Conservation (phyloP, 2,888 invertebrate genomes). For the Sipha maydis region DNA sequence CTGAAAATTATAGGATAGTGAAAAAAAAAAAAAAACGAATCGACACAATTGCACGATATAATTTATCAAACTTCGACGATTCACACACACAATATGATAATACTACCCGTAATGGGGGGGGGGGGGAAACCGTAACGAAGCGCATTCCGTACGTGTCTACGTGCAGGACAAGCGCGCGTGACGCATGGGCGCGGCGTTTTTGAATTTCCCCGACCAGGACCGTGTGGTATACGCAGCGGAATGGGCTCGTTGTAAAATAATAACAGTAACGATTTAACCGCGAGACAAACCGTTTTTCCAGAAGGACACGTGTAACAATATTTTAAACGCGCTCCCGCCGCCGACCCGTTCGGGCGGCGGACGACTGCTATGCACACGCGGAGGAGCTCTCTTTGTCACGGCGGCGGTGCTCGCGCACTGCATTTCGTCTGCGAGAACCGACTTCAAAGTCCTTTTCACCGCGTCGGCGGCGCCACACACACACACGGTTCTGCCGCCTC, state of each 20-base stretch:
- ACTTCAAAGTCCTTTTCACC: slow-evolving; percentile 49
- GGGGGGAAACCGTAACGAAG: too few relatives aligned
- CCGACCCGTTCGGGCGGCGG: slow-evolving; percentile 6
- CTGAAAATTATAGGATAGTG: too few relatives aligned
- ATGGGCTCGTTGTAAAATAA: neutral
- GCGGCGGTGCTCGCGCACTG: neutral
- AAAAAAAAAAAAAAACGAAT: too few relatives aligned
- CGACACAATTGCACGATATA: too few relatives aligned
- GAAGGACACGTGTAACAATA: neutral
- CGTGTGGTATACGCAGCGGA: neutral
- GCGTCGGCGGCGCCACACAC: slow-evolving; percentile 47
- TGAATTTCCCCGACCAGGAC: neutral
- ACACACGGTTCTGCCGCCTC: slow-evolving; percentile 52
- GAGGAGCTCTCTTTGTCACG: neutral
- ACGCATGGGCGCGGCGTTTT: neutral
- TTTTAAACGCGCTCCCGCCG: slow-evolving; percentile 7
- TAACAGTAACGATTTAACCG: neutral
- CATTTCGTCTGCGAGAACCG: neutral
- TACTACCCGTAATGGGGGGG: too few relatives aligned
- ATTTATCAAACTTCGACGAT: too few relatives aligned
- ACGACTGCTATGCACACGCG: neutral
- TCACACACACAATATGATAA: too few relatives aligned
- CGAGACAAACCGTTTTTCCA: neutral
- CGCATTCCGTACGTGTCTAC: too few relatives aligned
- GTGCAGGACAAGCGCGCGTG: neutral